These are phyloP conservation scores for Siphonodentalium dalli DNA, from an alignment of 2,888 invertebrate genomes.

Conservation along the genomic window DNA sequence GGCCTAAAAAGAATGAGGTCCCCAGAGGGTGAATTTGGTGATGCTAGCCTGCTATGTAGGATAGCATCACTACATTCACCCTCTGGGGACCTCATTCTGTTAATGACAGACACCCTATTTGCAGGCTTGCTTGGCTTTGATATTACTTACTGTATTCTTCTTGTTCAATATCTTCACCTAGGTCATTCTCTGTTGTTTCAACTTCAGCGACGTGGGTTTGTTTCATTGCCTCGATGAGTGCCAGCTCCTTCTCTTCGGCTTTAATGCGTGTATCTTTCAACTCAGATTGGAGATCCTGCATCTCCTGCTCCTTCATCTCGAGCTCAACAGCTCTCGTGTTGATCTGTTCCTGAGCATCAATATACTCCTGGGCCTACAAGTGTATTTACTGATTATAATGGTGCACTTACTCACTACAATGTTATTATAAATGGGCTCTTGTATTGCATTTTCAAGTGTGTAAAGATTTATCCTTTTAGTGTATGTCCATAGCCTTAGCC, in stretches of 20 bases:
- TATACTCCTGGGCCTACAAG: too few species aligned
- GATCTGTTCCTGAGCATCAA: constrained; percentile 26
- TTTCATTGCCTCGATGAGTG: constrained; percentile 20
- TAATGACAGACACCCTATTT: too few species aligned
- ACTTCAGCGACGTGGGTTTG: constrained; percentile 69
- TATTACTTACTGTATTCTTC: constrained; percentile 11
- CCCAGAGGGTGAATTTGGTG: too few species aligned
- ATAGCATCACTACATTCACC: too few species aligned
- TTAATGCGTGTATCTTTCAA: constrained; percentile 44
- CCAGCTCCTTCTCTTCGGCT: constrained; percentile 37
- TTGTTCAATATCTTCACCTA: constrained; percentile 53
- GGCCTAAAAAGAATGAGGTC: too few species aligned
- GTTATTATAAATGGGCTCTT: too few species aligned
- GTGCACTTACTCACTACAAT: not conserved
- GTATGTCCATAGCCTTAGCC: too few species aligned
- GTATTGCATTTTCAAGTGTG: not conserved
- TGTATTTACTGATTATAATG: too few species aligned
- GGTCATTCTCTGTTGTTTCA: constrained; percentile 78
- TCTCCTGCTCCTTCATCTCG: constrained; percentile 43
- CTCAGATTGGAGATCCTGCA: constrained; percentile 31
- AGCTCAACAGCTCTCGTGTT: constrained; percentile 29
- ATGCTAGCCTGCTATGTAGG: too few species aligned
- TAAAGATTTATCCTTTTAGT: too few species aligned
- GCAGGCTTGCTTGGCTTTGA: too few species aligned
- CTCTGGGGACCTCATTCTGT: too few species aligned